phyloP scores from a whole-genome alignment of 2,888 invertebrate species.

The Synergus gifuensis region DNA sequence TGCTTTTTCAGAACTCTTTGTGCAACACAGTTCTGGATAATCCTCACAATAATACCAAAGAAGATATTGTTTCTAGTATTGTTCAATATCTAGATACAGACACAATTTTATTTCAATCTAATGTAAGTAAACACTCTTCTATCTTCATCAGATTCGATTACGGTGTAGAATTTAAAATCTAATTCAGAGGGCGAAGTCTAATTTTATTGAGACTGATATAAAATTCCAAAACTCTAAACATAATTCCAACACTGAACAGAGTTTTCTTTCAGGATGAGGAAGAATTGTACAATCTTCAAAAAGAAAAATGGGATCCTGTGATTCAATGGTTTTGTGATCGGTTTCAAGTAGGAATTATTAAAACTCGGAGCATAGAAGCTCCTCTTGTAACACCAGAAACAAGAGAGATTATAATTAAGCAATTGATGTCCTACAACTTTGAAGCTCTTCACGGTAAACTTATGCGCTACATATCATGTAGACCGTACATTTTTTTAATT shows the following conservation, averaged over 20 bases:
- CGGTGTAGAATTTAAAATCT: constrained; percentile 46
- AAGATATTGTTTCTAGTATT: constrained; percentile 88
- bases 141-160: constrained; percentile 38
- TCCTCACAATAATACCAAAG: constrained; percentile 88
- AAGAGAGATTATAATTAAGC: constrained; percentile 84
- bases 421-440: constrained; percentile 90
- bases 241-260: constrained; percentile 27
- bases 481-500: constrained; percentile 37
- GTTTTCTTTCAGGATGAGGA: constrained; percentile 83
- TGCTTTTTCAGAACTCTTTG: constrained; percentile 85
- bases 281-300: constrained; percentile 87
- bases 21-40: constrained; percentile 96
- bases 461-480: neutral
- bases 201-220: constrained; percentile 42
- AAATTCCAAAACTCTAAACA: constrained; percentile 6
- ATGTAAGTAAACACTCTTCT: constrained; percentile 79
- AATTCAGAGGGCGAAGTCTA: neutral
- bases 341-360: constrained; percentile 85
- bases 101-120: constrained; percentile 88
- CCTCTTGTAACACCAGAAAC: constrained; percentile 84
- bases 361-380: constrained; percentile 85
- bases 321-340: constrained; percentile 93
- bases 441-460: constrained; percentile 88
- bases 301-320: constrained; percentile 92
- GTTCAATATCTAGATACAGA: constrained; percentile 90